phyloP scores from a whole-genome alignment of 2,113 vertebrate genomes.

The Rostratula benghalensis region DNA sequence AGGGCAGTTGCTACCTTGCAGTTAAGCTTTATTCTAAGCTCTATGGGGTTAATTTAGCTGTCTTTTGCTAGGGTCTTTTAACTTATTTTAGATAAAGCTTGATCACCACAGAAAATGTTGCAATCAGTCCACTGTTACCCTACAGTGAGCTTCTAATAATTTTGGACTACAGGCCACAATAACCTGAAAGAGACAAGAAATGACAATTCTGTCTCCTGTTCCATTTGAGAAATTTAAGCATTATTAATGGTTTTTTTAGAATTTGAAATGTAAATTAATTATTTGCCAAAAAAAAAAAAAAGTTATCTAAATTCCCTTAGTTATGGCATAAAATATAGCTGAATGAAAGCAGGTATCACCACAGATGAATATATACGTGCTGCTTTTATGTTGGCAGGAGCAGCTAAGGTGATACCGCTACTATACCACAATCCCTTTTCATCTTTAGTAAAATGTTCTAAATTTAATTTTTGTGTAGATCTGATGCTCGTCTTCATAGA shows the following conservation, averaged over 20 bases:
- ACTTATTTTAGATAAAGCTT: not conserved
- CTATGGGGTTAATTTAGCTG: not conserved
- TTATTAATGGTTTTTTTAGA: not conserved
- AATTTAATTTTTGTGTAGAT: slow-evolving; percentile 76
- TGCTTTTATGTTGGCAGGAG: not conserved
- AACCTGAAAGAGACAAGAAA: not conserved
- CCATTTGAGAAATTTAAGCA: not conserved
- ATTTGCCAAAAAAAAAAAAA: not conserved
- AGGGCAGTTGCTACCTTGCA: not conserved
- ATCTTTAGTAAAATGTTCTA: not conserved
- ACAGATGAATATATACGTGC: not conserved
- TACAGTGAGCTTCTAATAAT: not conserved
- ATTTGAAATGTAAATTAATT: not conserved
- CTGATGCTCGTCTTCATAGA: slow-evolving; percentile 93
- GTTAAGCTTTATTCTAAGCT: not conserved
- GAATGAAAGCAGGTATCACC: not conserved
- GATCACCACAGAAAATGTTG: not conserved
- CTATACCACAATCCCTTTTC: not conserved
- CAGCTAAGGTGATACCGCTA: not conserved
- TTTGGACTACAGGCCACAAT: not conserved
- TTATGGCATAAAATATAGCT: not conserved
- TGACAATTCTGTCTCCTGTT: not conserved
- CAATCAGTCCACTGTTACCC: not conserved
- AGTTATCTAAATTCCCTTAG: not conserved
- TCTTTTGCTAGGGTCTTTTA: not conserved